Percentiles rank a stretch among this genome's conserved stretches.
Conservation (phyloP, 2,888 invertebrate genomes). For the Sphecodes monilicornis region DNA sequence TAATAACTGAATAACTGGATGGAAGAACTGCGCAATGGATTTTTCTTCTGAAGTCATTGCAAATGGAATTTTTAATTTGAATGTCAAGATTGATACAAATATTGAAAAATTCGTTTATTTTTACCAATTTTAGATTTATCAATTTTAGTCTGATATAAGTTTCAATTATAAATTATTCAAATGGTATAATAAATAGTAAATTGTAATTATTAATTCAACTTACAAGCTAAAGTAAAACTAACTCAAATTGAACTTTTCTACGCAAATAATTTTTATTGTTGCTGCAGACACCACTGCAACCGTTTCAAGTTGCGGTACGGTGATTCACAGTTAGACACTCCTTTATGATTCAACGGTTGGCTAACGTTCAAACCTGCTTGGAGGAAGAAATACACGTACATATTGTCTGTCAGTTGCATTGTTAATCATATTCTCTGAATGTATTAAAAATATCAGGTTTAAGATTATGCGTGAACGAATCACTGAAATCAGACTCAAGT, state of each 20-base stretch:
- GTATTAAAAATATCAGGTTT: neutral
- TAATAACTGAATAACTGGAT: too few species aligned
- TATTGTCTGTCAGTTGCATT: neutral
- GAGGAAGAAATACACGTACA: neutral
- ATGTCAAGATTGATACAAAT: too few species aligned
- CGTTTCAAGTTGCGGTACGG: conserved; percentile 2
- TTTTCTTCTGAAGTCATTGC: too few species aligned
- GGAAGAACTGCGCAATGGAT: too few species aligned
- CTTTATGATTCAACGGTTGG: conserved; percentile 10
- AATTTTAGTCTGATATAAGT: too few species aligned
- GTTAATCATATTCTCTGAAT: neutral
- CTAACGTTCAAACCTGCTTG: neutral
- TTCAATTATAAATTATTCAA: too few species aligned
- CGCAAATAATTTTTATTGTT: neutral
- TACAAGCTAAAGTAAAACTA: neutral
- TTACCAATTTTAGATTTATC: too few species aligned
- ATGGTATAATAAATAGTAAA: too few species aligned
- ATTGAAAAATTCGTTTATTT: too few species aligned
- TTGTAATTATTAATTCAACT: too few species aligned
- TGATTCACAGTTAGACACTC: conserved; percentile 14
- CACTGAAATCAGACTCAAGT: neutral
- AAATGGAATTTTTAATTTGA: too few species aligned
- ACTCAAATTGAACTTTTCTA: neutral
- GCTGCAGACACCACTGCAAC: neutral
- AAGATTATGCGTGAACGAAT: neutral